phyloP scores from a whole-genome alignment of 2,888 invertebrate species.

The Tachina fera region DNA sequence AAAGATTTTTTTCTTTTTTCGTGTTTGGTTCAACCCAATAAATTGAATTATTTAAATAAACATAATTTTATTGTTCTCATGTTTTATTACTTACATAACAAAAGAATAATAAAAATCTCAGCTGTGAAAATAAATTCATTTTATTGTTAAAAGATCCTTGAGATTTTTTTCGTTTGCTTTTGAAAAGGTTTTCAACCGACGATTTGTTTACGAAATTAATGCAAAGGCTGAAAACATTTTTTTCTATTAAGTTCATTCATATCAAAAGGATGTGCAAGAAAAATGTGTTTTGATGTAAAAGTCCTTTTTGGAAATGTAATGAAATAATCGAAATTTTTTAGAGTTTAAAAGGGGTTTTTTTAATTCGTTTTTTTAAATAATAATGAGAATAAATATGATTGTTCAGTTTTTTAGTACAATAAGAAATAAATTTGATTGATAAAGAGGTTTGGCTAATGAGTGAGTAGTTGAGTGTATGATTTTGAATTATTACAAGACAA shows the following conservation, averaged over 20 bases:
- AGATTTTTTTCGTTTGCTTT: not conserved
- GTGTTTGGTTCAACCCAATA: conserved; percentile 1
- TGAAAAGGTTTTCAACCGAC: not conserved
- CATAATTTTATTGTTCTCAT: conserved; percentile 47
- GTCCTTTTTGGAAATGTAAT: not conserved
- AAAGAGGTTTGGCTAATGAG: not conserved
- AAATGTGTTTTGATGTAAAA: not conserved
- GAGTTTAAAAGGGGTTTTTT: not conserved
- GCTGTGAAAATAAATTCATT: conserved; percentile 22
- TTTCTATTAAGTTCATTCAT: not conserved
- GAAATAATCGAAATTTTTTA: not conserved
- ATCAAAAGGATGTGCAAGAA: not conserved
- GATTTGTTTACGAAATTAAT: conserved; percentile 4
- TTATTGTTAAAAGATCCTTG: conserved; percentile 2
- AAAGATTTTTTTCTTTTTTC: not conserved
- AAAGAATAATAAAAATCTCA: conserved; percentile 44
- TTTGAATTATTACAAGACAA: no score
- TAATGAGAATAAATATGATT: no score
- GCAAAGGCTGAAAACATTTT: not conserved
- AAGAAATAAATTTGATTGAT: conserved; percentile 8
- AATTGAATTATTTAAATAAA: conserved; percentile 47
- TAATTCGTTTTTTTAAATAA: no score
- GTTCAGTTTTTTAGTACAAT: not conserved
- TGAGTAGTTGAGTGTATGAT: not conserved
- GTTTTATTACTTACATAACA: conserved; percentile 15